Evolutionary conservation across 2,113 vertebrate genomes (phyloP).

Genomic region (Hyperopisus bebe): DNA sequence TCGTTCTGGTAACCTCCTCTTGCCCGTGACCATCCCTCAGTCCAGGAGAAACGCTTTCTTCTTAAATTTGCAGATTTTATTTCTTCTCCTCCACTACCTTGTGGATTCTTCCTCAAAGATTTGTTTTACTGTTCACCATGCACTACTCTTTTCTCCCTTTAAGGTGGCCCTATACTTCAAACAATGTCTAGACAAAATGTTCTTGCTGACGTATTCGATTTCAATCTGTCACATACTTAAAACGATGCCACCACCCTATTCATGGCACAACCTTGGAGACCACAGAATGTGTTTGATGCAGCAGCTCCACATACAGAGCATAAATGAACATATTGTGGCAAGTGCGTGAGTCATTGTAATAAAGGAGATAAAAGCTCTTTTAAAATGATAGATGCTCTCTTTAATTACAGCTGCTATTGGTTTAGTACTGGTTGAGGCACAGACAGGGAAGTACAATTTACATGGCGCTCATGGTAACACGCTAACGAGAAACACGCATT

Average conservation of each 20-base stretch:
- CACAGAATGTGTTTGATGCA: neutral
- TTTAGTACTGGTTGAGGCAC: neutral
- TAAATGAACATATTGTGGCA: neutral
- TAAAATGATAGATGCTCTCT: neutral
- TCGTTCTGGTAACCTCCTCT: conserved; percentile 84
- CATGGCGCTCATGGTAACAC: neutral
- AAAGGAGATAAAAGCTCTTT: neutral
- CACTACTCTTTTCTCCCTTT: neutral
- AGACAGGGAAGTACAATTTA: neutral
- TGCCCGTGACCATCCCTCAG: neutral
- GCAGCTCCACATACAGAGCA: neutral
- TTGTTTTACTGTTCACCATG: neutral
- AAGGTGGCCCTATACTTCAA: neutral
- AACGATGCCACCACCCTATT: neutral
- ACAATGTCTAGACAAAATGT: neutral
- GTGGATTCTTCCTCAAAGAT: neutral
- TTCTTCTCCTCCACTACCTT: neutral
- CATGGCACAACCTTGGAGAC: neutral
- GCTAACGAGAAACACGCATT: neutral
- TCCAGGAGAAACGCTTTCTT: neutral
- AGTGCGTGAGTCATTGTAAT: neutral
- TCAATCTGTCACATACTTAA: neutral
- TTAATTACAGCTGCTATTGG: neutral
- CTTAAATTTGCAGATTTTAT: neutral
- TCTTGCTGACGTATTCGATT: no score